Conservation (phyloP, 1,140 invertebrate species). For the Apolygus lucorum region DNA sequence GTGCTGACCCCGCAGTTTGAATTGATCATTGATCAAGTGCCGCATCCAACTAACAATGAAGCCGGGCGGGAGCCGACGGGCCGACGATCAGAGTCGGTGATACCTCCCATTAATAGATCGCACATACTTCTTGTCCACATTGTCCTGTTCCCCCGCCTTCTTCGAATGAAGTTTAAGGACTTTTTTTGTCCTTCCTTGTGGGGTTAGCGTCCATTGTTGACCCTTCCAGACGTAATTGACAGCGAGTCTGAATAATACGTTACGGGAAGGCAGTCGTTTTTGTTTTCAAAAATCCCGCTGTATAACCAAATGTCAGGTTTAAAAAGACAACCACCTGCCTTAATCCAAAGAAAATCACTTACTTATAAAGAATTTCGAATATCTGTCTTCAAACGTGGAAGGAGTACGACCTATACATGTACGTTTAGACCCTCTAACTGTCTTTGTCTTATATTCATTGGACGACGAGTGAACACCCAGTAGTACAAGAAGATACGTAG, state of each 20-base stretch:
- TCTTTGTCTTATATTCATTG: too few relatives aligned
- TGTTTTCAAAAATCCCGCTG: too few relatives aligned
- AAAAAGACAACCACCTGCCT: too few relatives aligned
- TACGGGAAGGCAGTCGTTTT: too few relatives aligned
- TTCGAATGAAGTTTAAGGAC: not conserved
- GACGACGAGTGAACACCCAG: too few relatives aligned
- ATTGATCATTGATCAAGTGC: conserved; percentile 15
- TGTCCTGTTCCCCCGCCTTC: not conserved
- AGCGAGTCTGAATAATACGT: not conserved
- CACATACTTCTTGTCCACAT: conserved; percentile 12
- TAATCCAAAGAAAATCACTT: too few relatives aligned
- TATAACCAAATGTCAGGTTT: too few relatives aligned
- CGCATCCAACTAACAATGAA: conserved; percentile 1
- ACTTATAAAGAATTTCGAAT: too few relatives aligned
- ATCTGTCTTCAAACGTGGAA: too few relatives aligned
- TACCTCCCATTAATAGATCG: conserved; percentile 16
- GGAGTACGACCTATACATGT: too few relatives aligned
- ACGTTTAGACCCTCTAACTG: too few relatives aligned
- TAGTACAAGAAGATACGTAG: too few relatives aligned
- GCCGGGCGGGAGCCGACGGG: not conserved
- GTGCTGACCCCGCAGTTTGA: conserved; percentile 5
- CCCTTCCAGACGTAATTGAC: conserved; percentile 7
- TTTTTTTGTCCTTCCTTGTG: not conserved
- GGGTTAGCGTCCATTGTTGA: not conserved
- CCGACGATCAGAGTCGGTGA: conserved; percentile 2